phyloP scores from a whole-genome alignment of 2,888 invertebrate genomes.

The Geotrupes spiniger region DNA sequence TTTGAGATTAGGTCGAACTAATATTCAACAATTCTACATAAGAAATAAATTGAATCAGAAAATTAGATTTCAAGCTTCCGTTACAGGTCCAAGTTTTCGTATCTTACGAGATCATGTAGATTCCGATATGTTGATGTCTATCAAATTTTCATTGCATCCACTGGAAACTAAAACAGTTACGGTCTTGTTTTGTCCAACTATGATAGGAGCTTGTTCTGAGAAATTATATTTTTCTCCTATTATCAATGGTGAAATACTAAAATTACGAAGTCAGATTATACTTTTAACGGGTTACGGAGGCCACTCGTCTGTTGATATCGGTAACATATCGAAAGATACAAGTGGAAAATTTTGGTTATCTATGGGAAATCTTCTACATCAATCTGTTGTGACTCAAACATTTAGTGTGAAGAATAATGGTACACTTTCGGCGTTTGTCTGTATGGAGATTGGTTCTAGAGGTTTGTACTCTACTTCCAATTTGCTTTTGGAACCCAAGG shows the following conservation, averaged over 20 bases:
- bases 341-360: constrained; percentile 58
- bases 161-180: constrained; percentile 57
- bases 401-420: constrained; percentile 58
- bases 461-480: constrained; percentile 31
- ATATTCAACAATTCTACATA: constrained; percentile 55
- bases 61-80: constrained; percentile 54
- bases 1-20: constrained; percentile 55
- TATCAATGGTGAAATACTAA: constrained; percentile 33
- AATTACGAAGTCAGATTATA: constrained; percentile 11
- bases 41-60: constrained; percentile 58
- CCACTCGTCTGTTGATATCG: constrained; percentile 52
- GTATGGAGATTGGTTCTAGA: constrained; percentile 37
- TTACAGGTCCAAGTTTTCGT: constrained; percentile 53
- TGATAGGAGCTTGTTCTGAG: constrained; percentile 54
- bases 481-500: constrained; percentile 38
- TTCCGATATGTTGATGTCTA: constrained; percentile 41
- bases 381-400: constrained; percentile 47
- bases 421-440: constrained; percentile 55
- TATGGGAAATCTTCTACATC: constrained; percentile 55
- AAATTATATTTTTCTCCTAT: constrained; percentile 55
- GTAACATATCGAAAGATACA: constrained; percentile 55
- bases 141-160: constrained; percentile 52
- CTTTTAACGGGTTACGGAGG: constrained; percentile 61
- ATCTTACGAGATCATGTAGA: constrained; percentile 43
- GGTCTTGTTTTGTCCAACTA: constrained; percentile 57